Evolutionary conservation across 2,888 invertebrate species (phyloP), one percentile per base, ranked within the genome.

Genomic region (Aporophyla lueneburgensis): DNA sequence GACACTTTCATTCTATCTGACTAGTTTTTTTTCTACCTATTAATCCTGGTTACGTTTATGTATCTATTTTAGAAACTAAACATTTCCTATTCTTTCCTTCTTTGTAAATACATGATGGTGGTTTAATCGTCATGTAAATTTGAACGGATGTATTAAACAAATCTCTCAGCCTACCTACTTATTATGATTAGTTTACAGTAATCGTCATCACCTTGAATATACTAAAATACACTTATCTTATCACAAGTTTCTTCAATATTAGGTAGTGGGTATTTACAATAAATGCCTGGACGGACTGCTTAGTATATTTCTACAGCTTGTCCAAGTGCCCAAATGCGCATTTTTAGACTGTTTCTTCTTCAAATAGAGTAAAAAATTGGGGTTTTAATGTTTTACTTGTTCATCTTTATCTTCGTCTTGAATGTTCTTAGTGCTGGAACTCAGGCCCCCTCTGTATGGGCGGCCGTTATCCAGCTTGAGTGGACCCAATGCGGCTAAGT

Each of bases 31-130:
- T n/a, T 62, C 12, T 49, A 2, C 2, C 24, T 21, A 14, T 14
- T 21, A 43, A 27, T 46, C 24, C 46, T 80, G 56, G 56, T 65
- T 72, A 63, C 72, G 27, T 63, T 19, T 54, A 24, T 16, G 14
- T 19, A 21, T 10, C 4, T 24, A 6, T 24, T 12, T 59, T 7
- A 33, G 10, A 0, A 27, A 46, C n/a, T 72, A 49, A 73, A 49
- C 1, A 1, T 10, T 46, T 49, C 6, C 5, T 19, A 40, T 16
- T 24, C 16, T 9, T 67, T 16, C 4, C 10, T 24, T 33, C 54
- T 9, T 21, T 69, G 2, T 0, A 10, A n/a, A 51, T 46, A 3
- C 14, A 14, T 40, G 54, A 43, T 70, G 12, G 16, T 59, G 5
- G 66, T 27, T 46, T 43, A 7, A 14, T 33, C n/a, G 27, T 70